Evolutionary conservation across 2,113 vertebrate species (phyloP), one percentile per base, ranked within the genome.

Genomic region (Clarias macrocephalus): DNA sequence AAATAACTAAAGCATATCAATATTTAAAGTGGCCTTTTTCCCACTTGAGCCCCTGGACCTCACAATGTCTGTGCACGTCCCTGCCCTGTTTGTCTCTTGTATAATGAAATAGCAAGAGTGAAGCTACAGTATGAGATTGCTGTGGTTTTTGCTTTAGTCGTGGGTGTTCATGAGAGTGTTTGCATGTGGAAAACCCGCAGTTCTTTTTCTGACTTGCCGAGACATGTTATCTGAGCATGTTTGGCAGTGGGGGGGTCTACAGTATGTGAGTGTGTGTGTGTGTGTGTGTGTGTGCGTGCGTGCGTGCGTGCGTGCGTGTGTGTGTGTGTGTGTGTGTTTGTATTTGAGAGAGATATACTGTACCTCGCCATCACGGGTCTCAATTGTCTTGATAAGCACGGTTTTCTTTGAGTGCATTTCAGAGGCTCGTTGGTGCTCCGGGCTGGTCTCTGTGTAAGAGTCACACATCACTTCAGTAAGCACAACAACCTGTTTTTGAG

Each of bases 371-470:
- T 98, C 97, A 0, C 96, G 96, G 30, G 97, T 98, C 94, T 99
- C 97, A 0, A 97, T 98, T 88, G 97, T 99, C 92, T 99, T 98
- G 93, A 99, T 98, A 91, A 98, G 96, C 89, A 99, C 97, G 0
- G 97, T 97, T 94, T 98, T 99, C 93, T 99, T 99, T 89, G 97
- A 98, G 88, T 97, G 97, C 85, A 96, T 94, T 91, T 99, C 97
- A 0, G 97, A 95, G 80, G 95, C 92, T 0, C 92, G 94, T 0
- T 91, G 92, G 84, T 97, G 97, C 73, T 98, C 97, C 0, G 97
- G 97, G 88, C 96, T 99, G 84, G 97, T 98, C 94, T 99, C 97
- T 99, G 93, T 79, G 56, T 42, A 56, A 65, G 6, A 28, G 66
- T 86, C 77, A 85, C 10, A 70, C 10, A 33, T 23, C 30, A 21